These are phyloP conservation scores for Pseudopodoces humilis DNA, from an alignment of 2,113 vertebrate species.

Conservation along the genomic window DNA sequence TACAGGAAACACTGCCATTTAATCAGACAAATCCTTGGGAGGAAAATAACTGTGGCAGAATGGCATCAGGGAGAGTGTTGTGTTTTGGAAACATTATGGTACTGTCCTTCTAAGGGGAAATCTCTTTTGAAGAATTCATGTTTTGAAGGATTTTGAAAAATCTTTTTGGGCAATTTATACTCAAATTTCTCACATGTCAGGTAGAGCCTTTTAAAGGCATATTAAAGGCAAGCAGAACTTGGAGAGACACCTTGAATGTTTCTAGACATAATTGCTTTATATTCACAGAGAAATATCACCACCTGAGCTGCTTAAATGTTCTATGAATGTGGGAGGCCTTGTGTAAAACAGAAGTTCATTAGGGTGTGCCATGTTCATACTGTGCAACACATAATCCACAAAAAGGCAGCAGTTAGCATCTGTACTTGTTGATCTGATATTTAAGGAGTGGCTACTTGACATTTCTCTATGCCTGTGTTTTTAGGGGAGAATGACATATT, in stretches of 20 bases:
- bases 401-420: background rate
- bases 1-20: background rate
- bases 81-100: background rate
- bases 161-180: background rate
- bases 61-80: accelerated
- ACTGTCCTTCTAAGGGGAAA: background rate
- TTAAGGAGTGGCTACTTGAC: background rate
- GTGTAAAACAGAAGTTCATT: background rate
- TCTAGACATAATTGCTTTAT: background rate
- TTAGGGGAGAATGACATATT: background rate
- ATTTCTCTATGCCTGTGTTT: background rate
- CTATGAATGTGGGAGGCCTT: background rate
- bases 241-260: background rate
- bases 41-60: background rate
- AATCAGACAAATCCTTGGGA: background rate
- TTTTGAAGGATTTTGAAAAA: background rate
- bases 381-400: background rate
- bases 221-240: background rate
- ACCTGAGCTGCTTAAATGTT: background rate
- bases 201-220: background rate
- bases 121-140: background rate
- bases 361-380: background rate
- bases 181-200: background rate
- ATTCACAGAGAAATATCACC: background rate
- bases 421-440: background rate